phyloP scores from a whole-genome alignment of 2,797 vertebrate species.

The Austrolebias charrua region DNA sequence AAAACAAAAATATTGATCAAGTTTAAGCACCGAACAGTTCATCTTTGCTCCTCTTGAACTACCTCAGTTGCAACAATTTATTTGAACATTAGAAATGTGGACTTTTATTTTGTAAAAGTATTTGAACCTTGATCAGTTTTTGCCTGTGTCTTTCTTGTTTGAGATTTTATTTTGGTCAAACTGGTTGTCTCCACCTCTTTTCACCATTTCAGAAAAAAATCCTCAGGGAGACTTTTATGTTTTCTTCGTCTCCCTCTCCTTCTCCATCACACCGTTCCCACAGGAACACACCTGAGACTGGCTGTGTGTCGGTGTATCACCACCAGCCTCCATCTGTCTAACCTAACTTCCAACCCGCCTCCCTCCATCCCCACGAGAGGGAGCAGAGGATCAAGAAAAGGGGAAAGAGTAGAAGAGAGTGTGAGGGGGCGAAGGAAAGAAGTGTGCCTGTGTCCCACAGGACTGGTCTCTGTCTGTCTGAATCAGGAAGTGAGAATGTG shows the following conservation, averaged over 20 bases:
- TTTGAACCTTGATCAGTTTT: too few relatives aligned
- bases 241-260: slow-evolving; percentile 23
- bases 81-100: too few relatives aligned
- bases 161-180: neutral
- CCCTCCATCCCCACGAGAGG: slow-evolving; percentile 56
- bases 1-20: too few relatives aligned
- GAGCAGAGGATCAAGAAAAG: slow-evolving; percentile 52
- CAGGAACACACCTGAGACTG: slow-evolving; percentile 66
- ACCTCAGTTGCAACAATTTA: too few relatives aligned
- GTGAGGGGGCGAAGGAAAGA: slow-evolving; percentile 51
- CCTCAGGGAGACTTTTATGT: slow-evolving; percentile 24
- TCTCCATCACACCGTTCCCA: slow-evolving; percentile 61
- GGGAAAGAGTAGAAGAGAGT: slow-evolving; percentile 39
- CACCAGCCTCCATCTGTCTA: slow-evolving; percentile 42
- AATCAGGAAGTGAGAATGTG: slow-evolving; percentile 78
- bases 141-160: neutral
- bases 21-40: too few relatives aligned
- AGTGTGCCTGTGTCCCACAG: slow-evolving; percentile 66
- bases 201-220: slow-evolving; percentile 18
- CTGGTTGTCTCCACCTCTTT: slow-evolving; percentile 10
- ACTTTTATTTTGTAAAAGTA: too few relatives aligned
- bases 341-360: slow-evolving; percentile 52
- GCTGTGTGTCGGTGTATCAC: slow-evolving; percentile 57
- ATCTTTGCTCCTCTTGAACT: too few relatives aligned
- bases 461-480: slow-evolving; percentile 70